Percentiles rank a stretch among this genome's conserved stretches.
These are phyloP conservation scores for Otolemur garnettii DNA, from an alignment of 2,113 vertebrate species.

Conservation along the genomic window DNA sequence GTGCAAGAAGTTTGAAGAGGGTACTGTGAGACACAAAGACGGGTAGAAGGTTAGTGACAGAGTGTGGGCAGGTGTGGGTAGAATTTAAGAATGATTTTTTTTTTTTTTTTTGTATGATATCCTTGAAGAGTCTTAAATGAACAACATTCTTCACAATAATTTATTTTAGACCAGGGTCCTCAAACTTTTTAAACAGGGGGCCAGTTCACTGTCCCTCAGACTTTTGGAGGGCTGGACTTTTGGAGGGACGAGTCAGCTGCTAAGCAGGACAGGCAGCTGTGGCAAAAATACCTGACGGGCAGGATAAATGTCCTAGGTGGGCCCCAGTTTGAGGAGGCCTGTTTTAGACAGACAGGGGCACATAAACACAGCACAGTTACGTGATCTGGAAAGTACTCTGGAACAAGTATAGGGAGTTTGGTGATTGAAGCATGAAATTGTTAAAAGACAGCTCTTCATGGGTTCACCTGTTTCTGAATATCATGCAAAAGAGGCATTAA, in stretches of 20 bases:
- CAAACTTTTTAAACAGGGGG: too few species aligned
- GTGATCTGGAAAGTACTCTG: not conserved
- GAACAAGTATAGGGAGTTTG: not conserved
- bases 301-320: too few species aligned
- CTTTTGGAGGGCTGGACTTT: too few species aligned
- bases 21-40: not conserved
- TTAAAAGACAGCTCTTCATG: not conserved
- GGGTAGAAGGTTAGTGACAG: not conserved
- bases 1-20: not conserved
- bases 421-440: not conserved
- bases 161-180: not conserved
- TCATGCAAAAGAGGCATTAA: not conserved
- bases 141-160: not conserved
- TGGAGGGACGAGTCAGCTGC: too few species aligned
- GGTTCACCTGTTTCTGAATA: not conserved
- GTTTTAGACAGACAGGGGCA: not conserved
- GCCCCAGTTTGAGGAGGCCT: too few species aligned
- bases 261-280: too few species aligned
- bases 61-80: accelerated
- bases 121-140: not conserved
- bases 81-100: not conserved
- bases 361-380: not conserved
- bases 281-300: too few species aligned
- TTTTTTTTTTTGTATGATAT: not conserved
- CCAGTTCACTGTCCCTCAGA: too few species aligned